These are phyloP conservation scores for Girardinus metallicus DNA, from an alignment of 2,797 vertebrate species.

Conservation along the genomic window DNA sequence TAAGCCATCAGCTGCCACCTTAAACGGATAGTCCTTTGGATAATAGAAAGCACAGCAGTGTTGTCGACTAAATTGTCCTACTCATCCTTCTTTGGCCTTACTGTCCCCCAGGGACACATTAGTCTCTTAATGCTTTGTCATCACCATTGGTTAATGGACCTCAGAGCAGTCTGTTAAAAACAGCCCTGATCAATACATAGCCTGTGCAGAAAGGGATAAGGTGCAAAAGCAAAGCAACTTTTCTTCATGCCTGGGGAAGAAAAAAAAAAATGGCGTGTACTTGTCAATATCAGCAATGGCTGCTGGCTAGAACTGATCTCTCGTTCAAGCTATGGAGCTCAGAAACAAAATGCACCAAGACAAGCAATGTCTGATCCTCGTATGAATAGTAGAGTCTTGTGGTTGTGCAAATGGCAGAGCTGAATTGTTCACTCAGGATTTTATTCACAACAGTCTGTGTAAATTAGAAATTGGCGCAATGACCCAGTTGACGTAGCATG, in stretches of 20 bases:
- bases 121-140: constrained; percentile 81
- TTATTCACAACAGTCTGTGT: neutral
- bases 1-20: constrained; percentile 1
- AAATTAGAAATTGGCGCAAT: neutral
- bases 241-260: constrained; percentile 4
- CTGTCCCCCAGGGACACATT: constrained; percentile 71
- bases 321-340: neutral
- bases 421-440: neutral
- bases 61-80: constrained; percentile 43
- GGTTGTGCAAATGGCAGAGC: neutral
- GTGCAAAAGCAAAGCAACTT: constrained; percentile 57
- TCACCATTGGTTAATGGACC: constrained; percentile 83
- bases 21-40: constrained; percentile 14
- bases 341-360: constrained; percentile 1
- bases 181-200: constrained; percentile 76
- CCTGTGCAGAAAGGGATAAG: constrained; percentile 55
- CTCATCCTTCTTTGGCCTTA: constrained; percentile 63
- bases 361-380: neutral
- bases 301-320: constrained; percentile 13
- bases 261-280: constrained; percentile 11
- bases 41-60: constrained; percentile 31
- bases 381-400: neutral
- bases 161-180: constrained; percentile 77
- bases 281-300: constrained; percentile 27
- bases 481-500: neutral